Conservation (phyloP, 2,888 invertebrate species). For the Lacanobia wlatinum region DNA sequence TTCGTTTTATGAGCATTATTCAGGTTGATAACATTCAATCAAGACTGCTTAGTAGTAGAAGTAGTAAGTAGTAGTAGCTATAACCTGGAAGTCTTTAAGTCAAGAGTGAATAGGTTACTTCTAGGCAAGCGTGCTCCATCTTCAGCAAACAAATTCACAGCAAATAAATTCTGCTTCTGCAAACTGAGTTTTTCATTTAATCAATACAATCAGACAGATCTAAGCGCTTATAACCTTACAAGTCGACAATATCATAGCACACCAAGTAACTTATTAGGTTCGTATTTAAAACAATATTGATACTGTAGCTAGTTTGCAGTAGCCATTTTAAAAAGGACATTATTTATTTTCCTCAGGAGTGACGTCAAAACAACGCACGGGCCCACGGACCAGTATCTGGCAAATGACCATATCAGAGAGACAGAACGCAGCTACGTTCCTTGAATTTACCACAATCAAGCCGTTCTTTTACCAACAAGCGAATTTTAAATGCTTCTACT, state of each 20-base stretch:
- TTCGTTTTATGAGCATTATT: not conserved
- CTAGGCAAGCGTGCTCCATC: too few species aligned
- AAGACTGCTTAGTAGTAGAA: not conserved
- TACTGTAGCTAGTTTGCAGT: constrained; percentile 14
- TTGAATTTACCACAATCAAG: constrained; percentile 83
- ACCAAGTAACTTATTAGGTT: constrained; percentile 12
- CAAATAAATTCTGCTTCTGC: constrained; percentile 21
- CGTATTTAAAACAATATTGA: constrained; percentile 8
- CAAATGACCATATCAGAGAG: constrained; percentile 88
- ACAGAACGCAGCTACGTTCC: constrained; percentile 85
- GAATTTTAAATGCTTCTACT: constrained; percentile 88
- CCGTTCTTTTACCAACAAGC: constrained; percentile 88
- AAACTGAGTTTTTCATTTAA: not conserved
- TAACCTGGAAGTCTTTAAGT: too few species aligned
- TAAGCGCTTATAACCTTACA: not conserved
- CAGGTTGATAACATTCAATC: not conserved
- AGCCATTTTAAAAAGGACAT: constrained; percentile 58
- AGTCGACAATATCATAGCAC: not conserved
- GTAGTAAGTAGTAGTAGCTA: too few species aligned
- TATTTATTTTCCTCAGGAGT: constrained; percentile 70
- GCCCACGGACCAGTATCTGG: constrained; percentile 85
- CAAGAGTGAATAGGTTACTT: too few species aligned
- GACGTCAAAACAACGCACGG: constrained; percentile 69
- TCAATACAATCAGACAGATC: not conserved
- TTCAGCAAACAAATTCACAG: too few species aligned